phyloP scores from a whole-genome alignment of 2,888 invertebrate species.

The Megalurothrips usitatus region DNA sequence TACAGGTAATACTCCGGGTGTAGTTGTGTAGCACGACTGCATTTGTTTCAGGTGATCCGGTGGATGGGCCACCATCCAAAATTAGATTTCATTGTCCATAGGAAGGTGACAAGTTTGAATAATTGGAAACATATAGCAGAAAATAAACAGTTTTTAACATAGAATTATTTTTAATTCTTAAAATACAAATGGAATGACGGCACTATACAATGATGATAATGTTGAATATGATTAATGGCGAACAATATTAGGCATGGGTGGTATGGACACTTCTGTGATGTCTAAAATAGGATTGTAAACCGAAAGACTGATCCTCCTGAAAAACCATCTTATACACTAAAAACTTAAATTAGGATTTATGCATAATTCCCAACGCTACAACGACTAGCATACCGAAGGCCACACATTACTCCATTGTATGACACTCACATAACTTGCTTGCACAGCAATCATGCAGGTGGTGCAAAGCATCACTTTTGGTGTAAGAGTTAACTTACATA shows the following conservation, averaged over 20 bases:
- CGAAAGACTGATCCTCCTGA: background rate
- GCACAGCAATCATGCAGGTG: too few species aligned
- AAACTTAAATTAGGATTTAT: background rate
- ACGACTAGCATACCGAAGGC: conserved; percentile 17
- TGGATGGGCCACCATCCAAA: background rate
- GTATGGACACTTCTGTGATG: background rate
- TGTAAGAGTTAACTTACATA: background rate
- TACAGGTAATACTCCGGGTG: conserved; percentile 13
- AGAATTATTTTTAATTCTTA: conserved; percentile 14
- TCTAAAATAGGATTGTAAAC: background rate
- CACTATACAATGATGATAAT: conserved; percentile 17
- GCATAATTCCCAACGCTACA: background rate
- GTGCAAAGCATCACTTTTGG: background rate
- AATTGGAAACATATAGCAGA: background rate
- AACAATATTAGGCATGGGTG: conserved; percentile 1
- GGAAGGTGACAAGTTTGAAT: background rate
- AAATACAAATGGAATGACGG: conserved; percentile 19
- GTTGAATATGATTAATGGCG: background rate
- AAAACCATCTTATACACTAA: background rate
- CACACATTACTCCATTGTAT: background rate
- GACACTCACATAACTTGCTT: too few species aligned
- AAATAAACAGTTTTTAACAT: background rate
- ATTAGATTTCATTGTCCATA: background rate
- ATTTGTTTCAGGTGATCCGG: background rate
- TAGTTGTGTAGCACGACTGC: conserved; percentile 13